Evolutionary conservation across 2,888 invertebrate species (phyloP).

Genomic region (Thereva nobilitata): DNA sequence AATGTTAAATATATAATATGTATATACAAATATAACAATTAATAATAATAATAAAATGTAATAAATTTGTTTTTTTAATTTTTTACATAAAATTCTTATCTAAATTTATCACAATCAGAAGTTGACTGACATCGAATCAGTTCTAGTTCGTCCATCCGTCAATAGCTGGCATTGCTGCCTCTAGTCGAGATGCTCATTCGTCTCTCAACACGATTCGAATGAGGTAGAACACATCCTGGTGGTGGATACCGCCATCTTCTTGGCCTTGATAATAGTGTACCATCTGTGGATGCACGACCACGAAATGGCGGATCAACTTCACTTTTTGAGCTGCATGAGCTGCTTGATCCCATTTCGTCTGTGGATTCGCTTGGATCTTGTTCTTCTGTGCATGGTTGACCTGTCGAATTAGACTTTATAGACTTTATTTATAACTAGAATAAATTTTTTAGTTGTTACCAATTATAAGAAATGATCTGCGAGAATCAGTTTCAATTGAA

Average conservation of each 20-base stretch:
- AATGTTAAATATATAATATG: too few species aligned
- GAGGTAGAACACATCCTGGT: slow-evolving; percentile 57
- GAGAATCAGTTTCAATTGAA: slow-evolving; percentile 47
- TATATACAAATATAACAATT: too few species aligned
- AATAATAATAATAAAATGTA: too few species aligned
- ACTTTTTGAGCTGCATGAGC: slow-evolving; percentile 57
- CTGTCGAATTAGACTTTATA: slow-evolving; percentile 45
- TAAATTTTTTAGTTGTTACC: slow-evolving; percentile 43
- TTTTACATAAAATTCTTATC: neutral
- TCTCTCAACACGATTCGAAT: slow-evolving; percentile 63
- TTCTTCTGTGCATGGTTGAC: slow-evolving; percentile 67
- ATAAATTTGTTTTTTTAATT: too few species aligned
- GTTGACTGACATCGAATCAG: slow-evolving; percentile 1
- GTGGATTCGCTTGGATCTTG: slow-evolving; percentile 65
- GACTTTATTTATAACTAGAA: slow-evolving; percentile 29
- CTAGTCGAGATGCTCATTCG: slow-evolving; percentile 79
- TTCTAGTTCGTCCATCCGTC: slow-evolving; percentile 30
- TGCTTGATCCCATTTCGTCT: slow-evolving; percentile 57
- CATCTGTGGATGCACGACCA: slow-evolving; percentile 76
- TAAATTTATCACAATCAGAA: slow-evolving; percentile 32
- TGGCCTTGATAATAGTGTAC: slow-evolving; percentile 65
- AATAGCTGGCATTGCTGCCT: slow-evolving; percentile 58
- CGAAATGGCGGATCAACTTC: slow-evolving; percentile 65
- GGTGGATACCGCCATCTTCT: slow-evolving; percentile 65
- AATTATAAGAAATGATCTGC: slow-evolving; percentile 55